Evolutionary conservation across 1,140 invertebrate species (phyloP), one percentile per base, ranked within the genome.

Genomic region (Heliconius hewitsoni): DNA sequence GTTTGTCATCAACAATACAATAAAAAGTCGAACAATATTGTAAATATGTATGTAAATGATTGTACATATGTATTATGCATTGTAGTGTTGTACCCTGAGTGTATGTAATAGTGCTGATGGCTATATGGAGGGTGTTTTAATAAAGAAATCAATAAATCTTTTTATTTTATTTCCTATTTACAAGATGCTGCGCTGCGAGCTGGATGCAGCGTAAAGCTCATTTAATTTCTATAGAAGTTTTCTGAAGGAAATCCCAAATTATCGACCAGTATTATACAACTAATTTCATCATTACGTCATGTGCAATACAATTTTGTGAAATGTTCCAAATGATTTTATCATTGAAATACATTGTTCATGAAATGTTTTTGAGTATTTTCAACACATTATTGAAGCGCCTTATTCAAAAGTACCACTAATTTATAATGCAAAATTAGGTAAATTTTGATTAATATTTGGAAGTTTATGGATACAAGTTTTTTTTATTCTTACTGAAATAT

Each of bases 91-190:
- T 94, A 90, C 86, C 86, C 83, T 81, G 90, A 89, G 89, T 94
- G 90, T 93, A 89, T 90, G 90, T 92, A 91, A 89, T 84, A 87
- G 83, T 84, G 84, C 85, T 85, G 88, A 88, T 76, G 87, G 91
- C 83, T 89, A 88, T 87, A 88, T 92, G 86, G 88, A 91, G 91
- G 90, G 90, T 92, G 93, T 93, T 94, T 94, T 94, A 94, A 93
- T 93, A 94, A 93, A 93, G 87, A 88, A 87, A 91, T 86, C 87
- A 89, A 87, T 83, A 87, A 90, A 88, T 84, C 52, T 72, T 77
- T n/a, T 80, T 82, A 83, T 80, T 73, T 37, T 76, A 79, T 19
- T 52, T 52, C 50, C 1, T 52, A 19, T 52, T 8, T 52, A 19
- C 50, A 19, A 52, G 30, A 30, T n/a, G n/a, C n/a, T n/a, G n/a